Base-by-base conservation (phyloP, 2,888 invertebrate species). In the Chelonus formosanus region DNA sequence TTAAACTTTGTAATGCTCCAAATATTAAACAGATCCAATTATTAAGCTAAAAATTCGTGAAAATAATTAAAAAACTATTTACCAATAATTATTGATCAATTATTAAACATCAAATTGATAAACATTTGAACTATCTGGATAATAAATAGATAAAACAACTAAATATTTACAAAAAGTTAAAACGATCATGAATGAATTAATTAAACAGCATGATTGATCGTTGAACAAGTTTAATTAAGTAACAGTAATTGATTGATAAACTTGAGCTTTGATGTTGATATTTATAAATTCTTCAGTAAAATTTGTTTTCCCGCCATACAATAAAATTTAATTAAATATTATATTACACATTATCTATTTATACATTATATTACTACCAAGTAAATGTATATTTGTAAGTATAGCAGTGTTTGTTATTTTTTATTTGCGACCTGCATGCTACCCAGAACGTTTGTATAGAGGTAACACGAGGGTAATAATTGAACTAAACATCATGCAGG, bases 401-500 rank as follows among this genome's bases (percentile, higher is more conserved):
- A 48, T 34, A 59, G 3, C 20, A 20, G 20, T 20, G 20, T 20
- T 10, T 10, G 52, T 50, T 40, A 31, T 40, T 52, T 61, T 44
- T 59, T n/a, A 52, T 55, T 52, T 59, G 53, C 59, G 52, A 56
- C 67, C 50, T 64, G 58, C 48, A 43, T 48, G 43, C 8, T 53
- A 59, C 59, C 50, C 54, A 44, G 53, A 59, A 44, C 60, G 59
- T 48, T 56, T 67, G 20, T 32, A n/a, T 20, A 5, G 8, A 53
- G 53, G 53, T 53, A 63, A 67, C 67, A 62, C 67, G 64, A 59
- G 64, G 53, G 65, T 61, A 67, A 67, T 69, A 69, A 69, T 69
- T 65, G 62, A 68, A 65, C 52, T 36, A 48, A 60, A 3, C 48
- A 36, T 50, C 50, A 53, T 36, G 44, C 40, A 62, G 32, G 47